Evolutionary conservation across 2,797 vertebrate genomes (phyloP), one percentile per base, ranked within the genome.

Genomic region (Gallinago stenura): DNA sequence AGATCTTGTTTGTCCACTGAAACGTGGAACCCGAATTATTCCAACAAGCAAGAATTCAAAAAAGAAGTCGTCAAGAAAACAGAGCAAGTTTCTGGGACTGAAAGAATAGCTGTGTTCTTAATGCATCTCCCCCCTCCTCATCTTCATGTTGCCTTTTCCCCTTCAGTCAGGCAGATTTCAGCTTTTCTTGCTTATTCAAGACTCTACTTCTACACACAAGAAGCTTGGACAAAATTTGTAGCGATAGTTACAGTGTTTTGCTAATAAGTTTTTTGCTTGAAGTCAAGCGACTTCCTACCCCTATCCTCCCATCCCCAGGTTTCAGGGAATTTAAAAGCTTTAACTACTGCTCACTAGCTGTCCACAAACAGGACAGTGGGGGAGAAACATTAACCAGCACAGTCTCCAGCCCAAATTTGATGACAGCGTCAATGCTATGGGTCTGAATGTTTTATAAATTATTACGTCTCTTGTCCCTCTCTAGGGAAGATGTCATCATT

Each of bases 1-100:
- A 84, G 79, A 83, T 73, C 78, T 91, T 95, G 46, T 79, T 90
- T 82, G 68, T 66, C 83, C 80, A 93, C 88, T 88, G 61, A 90
- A 87, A 93, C 2, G 9, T 80, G 71, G 91, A 94, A 85, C 35
- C 60, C 64, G 39, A 90, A 71, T 89, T 79, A 90, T 88, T 93
- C 48, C 41, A 62, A 21, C 48, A 85, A 73, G 33, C 31, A 82
- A 75, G 60, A 76, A 91, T 10, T 70, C 20, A 72, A 72, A 60
- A 50, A 16, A 83, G 11, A 72, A 79, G 35, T 46, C 69, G 20
- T 26, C 65, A 70, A 41, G 62, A 64, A 89, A 89, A 73, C 25
- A 83, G 60, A 69, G 26, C 37, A 69, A 75, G 37, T 13, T 66
- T 33, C 41, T 25, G 35, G 37, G 70, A 83, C 18, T 8, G 31